These are phyloP conservation scores for Leptura quadrifasciata DNA, from an alignment of 2,888 invertebrate genomes.

Conservation along the genomic window DNA sequence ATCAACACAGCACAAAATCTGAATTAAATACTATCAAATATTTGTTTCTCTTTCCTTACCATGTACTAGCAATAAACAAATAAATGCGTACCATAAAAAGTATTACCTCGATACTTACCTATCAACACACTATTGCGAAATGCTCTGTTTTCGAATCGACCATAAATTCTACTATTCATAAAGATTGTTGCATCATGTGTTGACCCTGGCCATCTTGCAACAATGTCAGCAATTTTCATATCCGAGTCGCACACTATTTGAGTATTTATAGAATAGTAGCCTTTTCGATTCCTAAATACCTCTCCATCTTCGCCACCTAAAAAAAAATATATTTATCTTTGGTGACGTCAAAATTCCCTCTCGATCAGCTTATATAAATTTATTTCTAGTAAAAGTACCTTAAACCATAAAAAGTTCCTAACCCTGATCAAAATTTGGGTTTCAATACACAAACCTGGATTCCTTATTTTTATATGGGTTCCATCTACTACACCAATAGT, in stretches of 20 bases:
- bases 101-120: too few relatives aligned
- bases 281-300: conserved; percentile 8
- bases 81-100: too few relatives aligned
- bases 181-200: too few relatives aligned
- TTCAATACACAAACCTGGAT: conserved; percentile 12
- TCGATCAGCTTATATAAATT: background rate
- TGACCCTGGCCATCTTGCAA: too few relatives aligned
- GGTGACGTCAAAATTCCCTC: background rate
- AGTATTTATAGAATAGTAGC: too few relatives aligned
- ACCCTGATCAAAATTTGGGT: background rate
- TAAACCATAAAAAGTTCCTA: background rate
- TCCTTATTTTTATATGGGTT: too few relatives aligned
- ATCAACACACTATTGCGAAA: too few relatives aligned
- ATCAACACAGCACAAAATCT: background rate
- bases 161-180: too few relatives aligned
- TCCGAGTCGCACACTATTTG: too few relatives aligned
- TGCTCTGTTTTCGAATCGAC: too few relatives aligned
- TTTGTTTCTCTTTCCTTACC: background rate
- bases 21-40: background rate
- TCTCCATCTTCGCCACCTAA: conserved; percentile 29
- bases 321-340: conserved; percentile 18
- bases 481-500: too few relatives aligned
- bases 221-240: too few relatives aligned
- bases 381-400: background rate
- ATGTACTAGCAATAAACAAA: background rate